Evolutionary conservation across 2,888 invertebrate species (phyloP), one percentile per base, ranked within the genome.

Genomic region (Dicyrtomina minuta): DNA sequence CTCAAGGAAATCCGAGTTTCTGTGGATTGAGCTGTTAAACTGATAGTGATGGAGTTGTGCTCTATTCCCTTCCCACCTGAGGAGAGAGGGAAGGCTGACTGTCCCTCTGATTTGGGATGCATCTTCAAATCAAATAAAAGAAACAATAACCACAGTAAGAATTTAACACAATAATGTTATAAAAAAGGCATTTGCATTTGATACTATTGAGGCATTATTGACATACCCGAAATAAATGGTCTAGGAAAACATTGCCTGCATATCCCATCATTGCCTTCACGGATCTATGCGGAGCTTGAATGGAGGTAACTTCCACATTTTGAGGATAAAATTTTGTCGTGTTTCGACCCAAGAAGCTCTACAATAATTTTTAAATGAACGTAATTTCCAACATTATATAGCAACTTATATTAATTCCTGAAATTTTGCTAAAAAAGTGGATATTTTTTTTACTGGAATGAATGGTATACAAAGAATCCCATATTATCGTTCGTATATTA

Each of bases 181-280:
- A 33, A 33, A 33, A 33, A 33, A 33, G 8, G 8, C 33, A 58
- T 5, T 12, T 26, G 15, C 4, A 58, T 4, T 2, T 58, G n/a
- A 58, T 13, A 27, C 24, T 26, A 61, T 10, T 44, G 43, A n/a
- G n/a, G 12, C 24, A 24, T 24, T 46, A n/a, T 4, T 17, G 41
- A 13, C 74, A 65, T 66, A 78, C 78, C 24, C 78, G 66, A 60
- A 78, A 78, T 49, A 78, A 66, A 66, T 73, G 75, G 58, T 78
- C 78, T 46, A 78, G 66, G 10, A 78, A 70, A 1, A 75, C 74
- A 70, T 78, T 78, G 27, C 78, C 78, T 24, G 78, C 75, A 60
- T 77, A 78, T 3, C 78, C 78, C 56, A 78, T 55, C 78, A 78
- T 78, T 0, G 76, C 73, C 60, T 75, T 78, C n/a, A 75, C 76